These are phyloP conservation scores for Leptinotarsa haldemani DNA, from an alignment of 2,888 invertebrate genomes.

Conservation along the genomic window DNA sequence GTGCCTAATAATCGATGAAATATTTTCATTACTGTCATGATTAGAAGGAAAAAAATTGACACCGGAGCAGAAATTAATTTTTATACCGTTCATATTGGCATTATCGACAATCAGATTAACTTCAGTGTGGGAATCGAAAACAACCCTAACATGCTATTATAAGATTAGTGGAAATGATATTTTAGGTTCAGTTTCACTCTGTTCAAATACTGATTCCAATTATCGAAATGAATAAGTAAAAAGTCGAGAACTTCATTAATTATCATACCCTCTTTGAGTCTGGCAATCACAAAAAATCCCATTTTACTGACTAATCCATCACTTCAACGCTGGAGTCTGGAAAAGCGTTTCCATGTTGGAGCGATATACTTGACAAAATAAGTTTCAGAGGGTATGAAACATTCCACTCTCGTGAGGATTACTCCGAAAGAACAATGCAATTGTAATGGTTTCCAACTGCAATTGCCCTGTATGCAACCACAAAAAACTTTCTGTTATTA, in stretches of 20 bases:
- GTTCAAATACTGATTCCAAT: not conserved
- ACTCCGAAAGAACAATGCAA: not conserved
- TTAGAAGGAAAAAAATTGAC: too few species aligned
- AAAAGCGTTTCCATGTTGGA: slow-evolving; percentile 4
- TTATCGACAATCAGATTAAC: too few species aligned
- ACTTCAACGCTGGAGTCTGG: slow-evolving; percentile 7
- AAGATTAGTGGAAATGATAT: too few species aligned
- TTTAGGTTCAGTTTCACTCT: not conserved
- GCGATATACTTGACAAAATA: slow-evolving; percentile 6
- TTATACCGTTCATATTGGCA: too few species aligned
- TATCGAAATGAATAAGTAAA: not conserved
- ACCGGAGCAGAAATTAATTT: too few species aligned
- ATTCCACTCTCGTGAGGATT: not conserved
- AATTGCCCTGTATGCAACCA: too few species aligned
- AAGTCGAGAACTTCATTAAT: slow-evolving; percentile 3
- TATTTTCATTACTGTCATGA: too few species aligned
- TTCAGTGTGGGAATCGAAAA: too few species aligned
- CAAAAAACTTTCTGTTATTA: too few species aligned
- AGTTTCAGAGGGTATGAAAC: not conserved
- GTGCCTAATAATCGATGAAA: too few species aligned
- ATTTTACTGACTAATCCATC: slow-evolving; percentile 12
- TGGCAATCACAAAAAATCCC: slow-evolving; percentile 8
- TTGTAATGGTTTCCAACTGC: not conserved
- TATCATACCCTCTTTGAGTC: not conserved
- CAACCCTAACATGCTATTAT: too few species aligned